Base-by-base conservation (phyloP, 2,113 vertebrate genomes). In the Halcyon senegalensis region DNA sequence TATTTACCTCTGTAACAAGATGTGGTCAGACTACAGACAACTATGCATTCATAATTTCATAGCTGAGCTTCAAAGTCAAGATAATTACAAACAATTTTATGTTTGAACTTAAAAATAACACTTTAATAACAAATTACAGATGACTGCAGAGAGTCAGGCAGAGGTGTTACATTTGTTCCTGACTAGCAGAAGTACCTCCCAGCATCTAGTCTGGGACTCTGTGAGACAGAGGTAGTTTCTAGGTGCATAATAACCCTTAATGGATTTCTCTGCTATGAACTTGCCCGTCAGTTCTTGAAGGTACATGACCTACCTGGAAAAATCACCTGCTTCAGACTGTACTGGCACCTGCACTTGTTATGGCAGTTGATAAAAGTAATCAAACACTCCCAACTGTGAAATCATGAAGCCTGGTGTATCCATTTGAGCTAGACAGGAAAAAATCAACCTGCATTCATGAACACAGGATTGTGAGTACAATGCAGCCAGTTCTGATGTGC, bases 401-500 rank as follows among this genome's bases (percentile, higher is more conserved):
- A 87, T 33, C 11, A 35, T 44, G 77, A 69, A 25, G 5, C 10
- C 16, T 10, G 7, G 13, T 4, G 16, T 6, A 63, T 10, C 19
- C 33, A 14, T 25, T 33, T 33, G 56, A 16, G 28, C 4, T 5
- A 41, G 44, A 17, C 16, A 46, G 25, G 7, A 51, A 51, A 35
- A 23, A 50, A 8, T 1, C 16, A 19, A 4, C 6, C 16, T 30
- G 19, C 1, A 4, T 7, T 7, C 6, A 1, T 1, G 4, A 11
- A 10, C 12, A 2, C 2, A 7, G 15, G 35, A 3, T 7, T 11
- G 11, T 10, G 33, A 30, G 15, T 1, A 1, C 4, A 28, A 3
- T 0, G 5, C 20, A 80, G 67, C 4, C 13, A 5, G 17, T 12
- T 56, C 9, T 4, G 19, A 1, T 0, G 7, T 0, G 1, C 41